Conservation (phyloP, 1,140 invertebrate species). For the Tetramorium simillimum region DNA sequence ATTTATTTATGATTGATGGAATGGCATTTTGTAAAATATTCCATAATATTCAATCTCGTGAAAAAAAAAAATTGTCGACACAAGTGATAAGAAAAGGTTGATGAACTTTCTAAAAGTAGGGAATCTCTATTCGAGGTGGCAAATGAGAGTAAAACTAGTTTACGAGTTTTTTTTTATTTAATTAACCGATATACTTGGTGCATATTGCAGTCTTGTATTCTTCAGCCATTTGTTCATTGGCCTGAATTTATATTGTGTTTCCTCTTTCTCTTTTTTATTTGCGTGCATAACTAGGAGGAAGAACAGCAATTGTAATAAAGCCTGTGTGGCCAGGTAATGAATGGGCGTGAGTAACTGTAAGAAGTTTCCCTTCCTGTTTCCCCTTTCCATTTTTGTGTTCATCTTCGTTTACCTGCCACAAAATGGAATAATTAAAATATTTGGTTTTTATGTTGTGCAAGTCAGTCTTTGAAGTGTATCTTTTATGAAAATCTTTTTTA, state of each 20-base stretch:
- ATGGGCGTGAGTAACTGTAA: constrained; percentile 89
- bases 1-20: background rate
- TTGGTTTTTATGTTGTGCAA: no score
- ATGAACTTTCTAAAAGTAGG: no score
- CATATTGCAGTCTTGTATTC: no score
- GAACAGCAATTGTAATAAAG: constrained; percentile 96
- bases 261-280: constrained; percentile 28
- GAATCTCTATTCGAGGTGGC: no score
- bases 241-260: background rate
- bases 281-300: constrained; percentile 87
- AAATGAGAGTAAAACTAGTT: no score
- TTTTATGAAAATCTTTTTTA: no score
- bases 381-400: constrained; percentile 83
- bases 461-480: no score
- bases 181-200: no score
- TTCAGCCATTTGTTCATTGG: no score
- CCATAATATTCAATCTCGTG: background rate
- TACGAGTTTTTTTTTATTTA: no score
- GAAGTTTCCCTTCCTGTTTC: constrained; percentile 86
- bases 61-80: no score
- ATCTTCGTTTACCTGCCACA: constrained; percentile 67
- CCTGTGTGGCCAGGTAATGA: constrained; percentile 96
- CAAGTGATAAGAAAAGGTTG: background rate
- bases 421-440: no score
- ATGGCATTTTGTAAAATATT: background rate